These are phyloP conservation scores for Morelia viridis DNA, from an alignment of 2,797 vertebrate species.

Conservation along the genomic window DNA sequence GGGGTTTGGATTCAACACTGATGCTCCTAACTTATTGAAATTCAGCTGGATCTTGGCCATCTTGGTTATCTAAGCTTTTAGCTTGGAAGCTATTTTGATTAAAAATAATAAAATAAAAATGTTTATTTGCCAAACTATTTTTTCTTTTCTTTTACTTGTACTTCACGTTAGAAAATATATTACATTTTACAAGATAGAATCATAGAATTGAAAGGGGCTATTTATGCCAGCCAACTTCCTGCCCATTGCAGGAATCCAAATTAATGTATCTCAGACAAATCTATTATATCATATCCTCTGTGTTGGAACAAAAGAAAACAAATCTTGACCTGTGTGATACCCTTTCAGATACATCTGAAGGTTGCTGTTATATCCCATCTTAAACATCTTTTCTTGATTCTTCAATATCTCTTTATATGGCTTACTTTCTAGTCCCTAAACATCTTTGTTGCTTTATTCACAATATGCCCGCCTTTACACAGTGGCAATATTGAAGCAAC, in stretches of 20 bases:
- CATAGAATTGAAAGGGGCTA: not conserved
- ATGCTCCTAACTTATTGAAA: not conserved
- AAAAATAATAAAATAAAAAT: not conserved
- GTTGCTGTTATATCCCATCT: not conserved
- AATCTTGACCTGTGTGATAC: not conserved
- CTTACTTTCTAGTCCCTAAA: not conserved
- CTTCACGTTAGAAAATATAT: constrained; percentile 1
- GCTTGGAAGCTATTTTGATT: not conserved
- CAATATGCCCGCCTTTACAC: not conserved
- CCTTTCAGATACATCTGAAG: not conserved
- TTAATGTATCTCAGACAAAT: not conserved
- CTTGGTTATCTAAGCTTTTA: not conserved
- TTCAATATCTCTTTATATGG: not conserved
- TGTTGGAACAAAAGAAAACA: not conserved
- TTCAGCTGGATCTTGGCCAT: not conserved
- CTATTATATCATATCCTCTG: not conserved
- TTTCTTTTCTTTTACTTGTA: not conserved
- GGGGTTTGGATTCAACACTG: not conserved
- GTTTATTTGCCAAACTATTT: constrained; percentile 40
- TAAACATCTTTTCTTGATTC: not conserved
- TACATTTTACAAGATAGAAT: not conserved
- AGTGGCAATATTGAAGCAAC: not conserved
- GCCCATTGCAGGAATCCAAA: not conserved
- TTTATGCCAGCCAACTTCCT: not conserved
- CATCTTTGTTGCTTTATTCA: not conserved